Conservation (phyloP, 2,888 invertebrate genomes). For the Caradrina kadenii region DNA sequence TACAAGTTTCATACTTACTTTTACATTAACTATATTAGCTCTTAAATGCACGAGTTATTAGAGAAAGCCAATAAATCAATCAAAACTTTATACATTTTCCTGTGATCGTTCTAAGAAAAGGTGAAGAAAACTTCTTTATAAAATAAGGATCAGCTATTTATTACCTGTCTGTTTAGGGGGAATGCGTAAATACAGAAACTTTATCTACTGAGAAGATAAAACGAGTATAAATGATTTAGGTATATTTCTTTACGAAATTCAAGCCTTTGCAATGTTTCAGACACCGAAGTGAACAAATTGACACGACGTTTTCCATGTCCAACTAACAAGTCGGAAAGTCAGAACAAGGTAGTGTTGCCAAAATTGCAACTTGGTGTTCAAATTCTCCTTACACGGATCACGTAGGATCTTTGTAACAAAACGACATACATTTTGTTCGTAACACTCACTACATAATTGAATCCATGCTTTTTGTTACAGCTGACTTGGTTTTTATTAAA, state of each 20-base stretch:
- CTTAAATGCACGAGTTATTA: slow-evolving; percentile 21
- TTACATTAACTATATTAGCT: slow-evolving; percentile 20
- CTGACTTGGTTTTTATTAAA: slow-evolving; percentile 47
- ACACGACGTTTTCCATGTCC: slow-evolving; percentile 7
- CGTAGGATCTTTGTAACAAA: slow-evolving; percentile 35
- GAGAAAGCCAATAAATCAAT: slow-evolving; percentile 46
- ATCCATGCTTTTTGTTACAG: slow-evolving; percentile 36
- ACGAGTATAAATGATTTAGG: not conserved
- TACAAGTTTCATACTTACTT: slow-evolving; percentile 12
- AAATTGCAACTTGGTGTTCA: slow-evolving; percentile 33
- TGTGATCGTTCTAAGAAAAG: slow-evolving; percentile 5
- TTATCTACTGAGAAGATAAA: not conserved
- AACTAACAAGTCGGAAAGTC: slow-evolving; percentile 22
- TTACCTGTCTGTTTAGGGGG: slow-evolving; percentile 5
- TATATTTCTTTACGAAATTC: slow-evolving; percentile 4
- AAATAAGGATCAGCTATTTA: slow-evolving; percentile 25
- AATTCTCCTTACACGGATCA: slow-evolving; percentile 11
- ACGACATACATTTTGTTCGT: slow-evolving; percentile 3
- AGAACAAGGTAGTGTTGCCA: slow-evolving; percentile 28
- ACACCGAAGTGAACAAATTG: slow-evolving; percentile 11
- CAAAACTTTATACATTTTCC: slow-evolving; percentile 24
- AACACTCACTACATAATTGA: slow-evolving; percentile 22
- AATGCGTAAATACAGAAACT: slow-evolving; percentile 1
- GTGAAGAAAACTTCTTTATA: slow-evolving; percentile 23
- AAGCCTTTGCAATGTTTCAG: not conserved